Evolutionary conservation across 2,888 invertebrate genomes (phyloP), one percentile per base, ranked within the genome.

Genomic region (Habroteleia sp.): DNA sequence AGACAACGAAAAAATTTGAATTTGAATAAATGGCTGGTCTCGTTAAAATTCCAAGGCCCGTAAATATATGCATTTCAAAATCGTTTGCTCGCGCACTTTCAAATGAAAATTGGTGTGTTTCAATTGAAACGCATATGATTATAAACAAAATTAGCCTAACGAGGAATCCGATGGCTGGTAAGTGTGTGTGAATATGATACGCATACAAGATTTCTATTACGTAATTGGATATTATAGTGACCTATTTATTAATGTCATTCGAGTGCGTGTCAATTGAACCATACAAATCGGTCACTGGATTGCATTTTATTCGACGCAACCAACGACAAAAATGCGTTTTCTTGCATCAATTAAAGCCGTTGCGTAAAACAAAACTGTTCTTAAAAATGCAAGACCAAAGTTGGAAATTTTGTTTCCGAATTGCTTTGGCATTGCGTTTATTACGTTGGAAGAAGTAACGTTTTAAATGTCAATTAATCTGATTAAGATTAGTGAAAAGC

Each of bases 181-280:
- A 62, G 41, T 48, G 39, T 27, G 35, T 16, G 65, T 52, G 58
- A 73, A 65, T 58, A 73, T 41, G 72, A 63, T 63, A 56, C 42
- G 65, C 65, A 27, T 72, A 56, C 65, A 48, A 65, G 73, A 73
- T 73, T 65, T 66, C 54, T 25, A 48, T 73, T 66, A 48, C 60
- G 66, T 66, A 74, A 74, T 74, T 42, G 62, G 68, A 74, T 68
- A 74, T 62, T 56, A 56, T 31, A 31, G 23, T 74, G 74, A 68
- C 74, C 74, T 54, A 62, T 60, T 74, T 74, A 68, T 74, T 74
- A 62, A 74, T 68, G 74, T 62, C 54, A 68, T 68, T 42, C 48
- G 66, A 74, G 74, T 62, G 68, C 74, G 54, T 56, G 52, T 66
- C 74, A 68, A 66, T 74, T 68, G 74, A 68, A 74, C 62, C 74